Base-by-base conservation (phyloP, 1,140 invertebrate species). In the Drosophila sechellia region DNA sequence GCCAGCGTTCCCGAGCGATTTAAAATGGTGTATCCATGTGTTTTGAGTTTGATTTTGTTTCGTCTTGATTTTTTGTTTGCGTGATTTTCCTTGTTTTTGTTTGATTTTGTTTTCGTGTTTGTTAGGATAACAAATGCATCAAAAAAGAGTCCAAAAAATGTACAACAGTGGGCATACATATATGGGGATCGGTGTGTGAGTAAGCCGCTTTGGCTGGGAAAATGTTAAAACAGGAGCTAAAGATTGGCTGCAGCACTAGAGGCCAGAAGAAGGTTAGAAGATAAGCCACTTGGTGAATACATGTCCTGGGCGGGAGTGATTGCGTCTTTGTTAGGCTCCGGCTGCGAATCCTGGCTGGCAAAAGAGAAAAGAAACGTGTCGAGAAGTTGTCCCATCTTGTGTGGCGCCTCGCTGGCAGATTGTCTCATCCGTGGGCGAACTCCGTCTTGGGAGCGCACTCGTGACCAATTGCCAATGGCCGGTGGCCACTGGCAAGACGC, bases 61-160 rank as follows among this genome's bases (percentile, higher is more conserved):
- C 11, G 59, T 31, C 10, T 43, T 37, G 39, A n/a, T 46, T 13
- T 34, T 46, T 50, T 34, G 35, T 37, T 37, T 37, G 35, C 20
- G 20, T 22, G 20, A 22, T 22, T 22, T 22, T 22, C 20, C 20
- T 22, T 22, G 20, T 22, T 25, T 27, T 53, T 65, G 10, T 5
- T 13, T 55, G 15, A 37, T 35, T 4, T 20, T 35, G 20, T 22
- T 48, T 40, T 42, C 49, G 13, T 46, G 34, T 59, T 68, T 40
- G 34, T 49, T 34, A 50, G 54, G 48, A 25, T 48, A 72, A 72
- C 66, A 59, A 72, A 69, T 54, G 65, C 65, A 68, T 54, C 46
- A 43, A 68, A 71, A 55, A 54, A 69, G 63, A 31, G 27, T 31
- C 40, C 10, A 45, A 69, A 68, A 46, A 72, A 43, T 58, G 27